Percentiles rank a stretch among this genome's conserved stretches.
Conservation (phyloP, 1,140 invertebrate species). For the Drosophila lacteicornis region DNA sequence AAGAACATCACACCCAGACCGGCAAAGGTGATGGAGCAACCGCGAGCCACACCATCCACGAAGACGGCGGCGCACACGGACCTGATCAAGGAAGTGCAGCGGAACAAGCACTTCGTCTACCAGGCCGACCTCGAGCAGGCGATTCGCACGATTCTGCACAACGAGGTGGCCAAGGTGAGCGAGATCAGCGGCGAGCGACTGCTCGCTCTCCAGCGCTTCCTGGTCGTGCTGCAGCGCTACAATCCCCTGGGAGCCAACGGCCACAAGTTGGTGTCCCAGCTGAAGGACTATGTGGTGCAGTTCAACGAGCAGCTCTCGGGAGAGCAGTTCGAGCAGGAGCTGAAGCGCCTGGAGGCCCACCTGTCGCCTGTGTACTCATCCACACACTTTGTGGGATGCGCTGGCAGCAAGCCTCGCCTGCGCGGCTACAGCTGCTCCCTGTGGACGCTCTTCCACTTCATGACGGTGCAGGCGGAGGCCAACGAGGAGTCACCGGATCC, state of each 20-base stretch:
- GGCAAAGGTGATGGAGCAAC: neutral
- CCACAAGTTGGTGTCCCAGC: conserved; percentile 87
- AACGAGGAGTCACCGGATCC: conserved; percentile 86
- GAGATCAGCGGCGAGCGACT: conserved; percentile 89
- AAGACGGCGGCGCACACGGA: conserved; percentile 9
- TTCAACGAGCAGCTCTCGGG: conserved; percentile 66
- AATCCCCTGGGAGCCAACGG: conserved; percentile 86
- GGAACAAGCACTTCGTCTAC: conserved; percentile 87
- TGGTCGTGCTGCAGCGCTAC: conserved; percentile 88
- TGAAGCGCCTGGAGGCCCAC: conserved; percentile 55
- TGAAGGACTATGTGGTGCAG: conserved; percentile 68
- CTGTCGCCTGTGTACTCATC: conserved; percentile 62
- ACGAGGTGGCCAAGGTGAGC: conserved; percentile 91
- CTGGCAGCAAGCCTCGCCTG: conserved; percentile 86
- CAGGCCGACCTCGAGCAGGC: conserved; percentile 95
- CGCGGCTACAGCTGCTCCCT: conserved; percentile 98
- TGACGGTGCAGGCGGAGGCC: conserved; percentile 92
- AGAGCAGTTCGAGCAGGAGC: conserved; percentile 65
- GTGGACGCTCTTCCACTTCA: conserved; percentile 97
- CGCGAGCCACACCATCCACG: neutral
- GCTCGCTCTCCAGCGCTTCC: conserved; percentile 89
- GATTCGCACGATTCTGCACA: conserved; percentile 90
- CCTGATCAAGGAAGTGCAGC: conserved; percentile 65
- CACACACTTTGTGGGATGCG: conserved; percentile 89
- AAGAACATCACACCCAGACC: conserved; percentile 75